A percentile compares a stretch with the other conserved stretches of the same genome.
These are phyloP conservation scores for Scaptodrosophila latifasciaeformis DNA, from an alignment of 2,888 invertebrate species.

Conservation along the genomic window DNA sequence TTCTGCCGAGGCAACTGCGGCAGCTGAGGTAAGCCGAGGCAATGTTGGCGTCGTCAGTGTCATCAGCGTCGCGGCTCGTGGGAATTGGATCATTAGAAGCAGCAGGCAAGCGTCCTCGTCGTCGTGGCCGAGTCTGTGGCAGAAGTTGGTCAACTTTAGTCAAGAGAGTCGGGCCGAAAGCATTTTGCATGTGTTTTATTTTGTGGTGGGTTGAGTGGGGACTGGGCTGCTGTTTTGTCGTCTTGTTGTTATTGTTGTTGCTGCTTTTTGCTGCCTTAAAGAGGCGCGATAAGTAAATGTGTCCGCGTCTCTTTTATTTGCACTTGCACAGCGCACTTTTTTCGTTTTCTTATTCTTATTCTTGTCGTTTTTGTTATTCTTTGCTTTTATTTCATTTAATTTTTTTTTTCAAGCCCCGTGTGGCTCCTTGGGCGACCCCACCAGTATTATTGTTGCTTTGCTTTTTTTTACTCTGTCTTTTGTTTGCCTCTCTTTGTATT, in stretches of 20 bases:
- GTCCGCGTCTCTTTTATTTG: slow-evolving; percentile 66
- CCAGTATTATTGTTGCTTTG: slow-evolving; percentile 17
- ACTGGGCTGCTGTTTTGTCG: slow-evolving; percentile 11
- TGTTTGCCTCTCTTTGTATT: slow-evolving; percentile 39
- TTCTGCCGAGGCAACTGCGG: slow-evolving; percentile 34
- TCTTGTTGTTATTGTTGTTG: slow-evolving; percentile 32
- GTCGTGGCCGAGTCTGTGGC: too few species aligned
- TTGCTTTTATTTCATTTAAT: too few species aligned
- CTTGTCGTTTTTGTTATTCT: slow-evolving; percentile 22
- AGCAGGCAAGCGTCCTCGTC: slow-evolving; percentile 30
- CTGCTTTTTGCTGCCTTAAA: slow-evolving; percentile 29
- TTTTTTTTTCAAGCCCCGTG: too few species aligned
- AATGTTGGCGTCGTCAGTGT: slow-evolving; percentile 47
- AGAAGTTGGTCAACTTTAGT: slow-evolving; percentile 56
- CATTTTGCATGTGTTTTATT: slow-evolving; percentile 65
- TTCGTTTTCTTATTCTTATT: slow-evolving; percentile 17
- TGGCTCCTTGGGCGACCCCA: slow-evolving; percentile 47
- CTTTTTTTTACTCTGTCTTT: slow-evolving; percentile 12
- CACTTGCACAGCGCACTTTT: slow-evolving; percentile 56
- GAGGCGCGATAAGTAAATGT: slow-evolving; percentile 70
- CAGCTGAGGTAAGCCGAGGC: slow-evolving; percentile 24
- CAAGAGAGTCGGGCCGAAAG: slow-evolving; percentile 8
- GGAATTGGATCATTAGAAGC: slow-evolving; percentile 75
- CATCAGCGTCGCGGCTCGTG: slow-evolving; percentile 70
- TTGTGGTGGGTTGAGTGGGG: not conserved